phyloP scores from a whole-genome alignment of 2,113 vertebrate genomes.

The Verasper variegatus region DNA sequence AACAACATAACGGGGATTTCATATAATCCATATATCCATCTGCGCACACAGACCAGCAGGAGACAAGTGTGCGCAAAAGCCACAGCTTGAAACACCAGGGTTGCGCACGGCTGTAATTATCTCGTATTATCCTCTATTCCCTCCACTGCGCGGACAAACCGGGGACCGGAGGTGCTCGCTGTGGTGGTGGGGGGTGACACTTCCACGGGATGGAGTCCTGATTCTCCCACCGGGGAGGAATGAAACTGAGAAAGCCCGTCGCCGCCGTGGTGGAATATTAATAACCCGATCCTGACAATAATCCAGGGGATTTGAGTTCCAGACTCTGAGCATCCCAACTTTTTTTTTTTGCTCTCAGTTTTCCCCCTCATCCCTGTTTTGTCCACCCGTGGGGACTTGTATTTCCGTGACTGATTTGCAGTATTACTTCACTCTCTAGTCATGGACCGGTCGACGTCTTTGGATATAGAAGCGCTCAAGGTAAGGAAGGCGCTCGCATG shows the following conservation, averaged over 20 bases:
- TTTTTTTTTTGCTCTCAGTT: constrained; percentile 38
- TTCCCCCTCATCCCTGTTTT: constrained; percentile 12
- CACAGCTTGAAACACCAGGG: constrained; percentile 47
- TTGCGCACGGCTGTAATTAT: constrained; percentile 31
- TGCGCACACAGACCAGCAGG: constrained; percentile 33
- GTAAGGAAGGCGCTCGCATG: constrained; percentile 60
- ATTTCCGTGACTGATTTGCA: constrained; percentile 59
- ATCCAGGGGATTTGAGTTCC: constrained; percentile 63
- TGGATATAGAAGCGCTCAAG: constrained; percentile 81
- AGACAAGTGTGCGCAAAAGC: constrained; percentile 64
- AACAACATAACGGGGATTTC: constrained; percentile 23
- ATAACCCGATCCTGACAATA: constrained; percentile 34
- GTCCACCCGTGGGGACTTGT: constrained; percentile 56
- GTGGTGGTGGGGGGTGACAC: constrained; percentile 14
- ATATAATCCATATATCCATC: constrained; percentile 53
- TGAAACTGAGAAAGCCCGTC: constrained; percentile 61
- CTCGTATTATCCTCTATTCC: not conserved
- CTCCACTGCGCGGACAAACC: constrained; percentile 41
- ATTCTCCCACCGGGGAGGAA: constrained; percentile 59
- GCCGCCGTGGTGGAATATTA: constrained; percentile 65
- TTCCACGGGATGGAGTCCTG: constrained; percentile 64
- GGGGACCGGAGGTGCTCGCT: constrained; percentile 35
- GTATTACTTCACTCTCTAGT: constrained; percentile 37
- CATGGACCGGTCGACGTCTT: constrained; percentile 78
- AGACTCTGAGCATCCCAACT: constrained; percentile 70